Evolutionary conservation across 2,888 invertebrate genomes (phyloP), one percentile per base, ranked within the genome.

Genomic region (Liodrosophila aerea): DNA sequence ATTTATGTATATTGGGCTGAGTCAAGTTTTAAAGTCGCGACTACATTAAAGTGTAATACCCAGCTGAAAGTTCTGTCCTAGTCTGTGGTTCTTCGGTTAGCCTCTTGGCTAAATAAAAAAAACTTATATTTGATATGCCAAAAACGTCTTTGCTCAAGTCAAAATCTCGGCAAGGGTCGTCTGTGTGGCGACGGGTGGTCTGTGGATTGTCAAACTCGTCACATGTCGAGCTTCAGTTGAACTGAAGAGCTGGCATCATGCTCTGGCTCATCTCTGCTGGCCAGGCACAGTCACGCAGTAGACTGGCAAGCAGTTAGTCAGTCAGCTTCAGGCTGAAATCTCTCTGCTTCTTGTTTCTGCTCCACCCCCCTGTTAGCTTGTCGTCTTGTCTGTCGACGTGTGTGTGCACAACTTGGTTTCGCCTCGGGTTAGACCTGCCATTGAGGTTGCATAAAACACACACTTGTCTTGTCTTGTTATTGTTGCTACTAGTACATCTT

Each of bases 91-190:
- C 4, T 16, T 1, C 16, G 15, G 18, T 4, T 9, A 7, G 27
- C 40, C 31, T 34, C 11, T 15, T 39, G 43, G 34, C 46, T 22
- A 22, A 22, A 22, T 4, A 22, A 22, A 22, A 22, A 22, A 22
- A 22, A 62, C 22, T 62, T 75, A 63, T 78, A 81, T 81, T 81
- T 69, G 60, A 58, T 64, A 81, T 77, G 74, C 78, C 65, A 73
- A 59, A 59, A 64, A 50, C 64, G 73, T 75, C 63, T 61, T 61
- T 57, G 65, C 56, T 36, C 62, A 66, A 74, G 61, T 58, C 51
- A 27, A 62, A 70, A 70, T 70, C 66, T 47, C 62, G 37, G 50
- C 65, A 65, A 62, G 69, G 49, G 33, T 37, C 29, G 36, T 22
- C 39, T 15, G 34, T 8, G 27, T 9, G 36, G 43, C 39, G 33